A percentile compares a stretch with the other conserved stretches of the same genome.
phyloP scores from a whole-genome alignment of 2,113 vertebrate species.

The Otolemur garnettii region DNA sequence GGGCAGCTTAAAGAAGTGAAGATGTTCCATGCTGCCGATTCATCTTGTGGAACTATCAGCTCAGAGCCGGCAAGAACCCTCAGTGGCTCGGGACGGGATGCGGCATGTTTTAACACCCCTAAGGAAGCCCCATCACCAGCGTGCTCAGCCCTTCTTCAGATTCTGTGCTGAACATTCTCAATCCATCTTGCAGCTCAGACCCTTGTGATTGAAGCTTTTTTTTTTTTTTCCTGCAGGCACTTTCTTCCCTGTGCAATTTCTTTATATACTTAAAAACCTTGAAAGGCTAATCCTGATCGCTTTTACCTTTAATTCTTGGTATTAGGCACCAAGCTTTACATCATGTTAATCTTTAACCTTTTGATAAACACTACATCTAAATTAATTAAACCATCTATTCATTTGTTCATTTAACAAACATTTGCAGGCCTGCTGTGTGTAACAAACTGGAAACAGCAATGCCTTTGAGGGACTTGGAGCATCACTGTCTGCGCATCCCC shows the following conservation, averaged over 20 bases:
- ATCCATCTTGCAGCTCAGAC: neutral
- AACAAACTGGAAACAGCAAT: neutral
- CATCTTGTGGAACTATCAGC: neutral
- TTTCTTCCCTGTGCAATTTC: neutral
- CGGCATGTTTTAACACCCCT: neutral
- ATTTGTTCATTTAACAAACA: constrained; percentile 10
- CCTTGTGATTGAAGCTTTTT: neutral
- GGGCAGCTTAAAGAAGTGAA: neutral
- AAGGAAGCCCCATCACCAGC: neutral
- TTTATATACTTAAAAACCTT: constrained; percentile 35
- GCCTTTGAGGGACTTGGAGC: neutral
- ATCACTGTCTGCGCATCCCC: neutral
- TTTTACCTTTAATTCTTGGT: constrained; percentile 54
- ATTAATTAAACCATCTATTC: neutral
- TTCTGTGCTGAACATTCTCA: neutral
- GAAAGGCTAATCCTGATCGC: neutral
- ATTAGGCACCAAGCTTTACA: neutral
- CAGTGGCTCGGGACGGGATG: neutral
- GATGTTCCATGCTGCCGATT: neutral
- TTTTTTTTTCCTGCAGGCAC: neutral
- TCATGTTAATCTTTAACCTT: constrained; percentile 42
- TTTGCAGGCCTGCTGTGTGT: neutral
- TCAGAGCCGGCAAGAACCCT: neutral
- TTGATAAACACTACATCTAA: neutral
- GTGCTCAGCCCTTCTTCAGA: neutral